Percentiles rank a stretch among this genome's conserved stretches.
Evolutionary conservation across 2,797 vertebrate genomes (phyloP).

Genomic region (Myotis planiceps): DNA sequence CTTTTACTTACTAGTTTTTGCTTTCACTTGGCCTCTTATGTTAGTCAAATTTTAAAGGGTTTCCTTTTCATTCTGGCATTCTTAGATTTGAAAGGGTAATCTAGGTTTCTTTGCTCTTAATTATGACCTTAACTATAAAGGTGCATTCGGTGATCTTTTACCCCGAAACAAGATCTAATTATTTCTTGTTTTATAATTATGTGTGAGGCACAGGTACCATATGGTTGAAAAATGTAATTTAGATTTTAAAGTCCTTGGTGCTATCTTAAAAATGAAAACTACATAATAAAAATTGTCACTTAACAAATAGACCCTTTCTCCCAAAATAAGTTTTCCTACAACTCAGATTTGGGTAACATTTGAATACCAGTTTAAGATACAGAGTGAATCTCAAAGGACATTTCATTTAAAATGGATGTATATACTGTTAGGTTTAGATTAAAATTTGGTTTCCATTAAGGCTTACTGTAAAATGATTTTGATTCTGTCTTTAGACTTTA

Average conservation of each 20-base stretch:
- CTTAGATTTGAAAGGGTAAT: slow-evolving; percentile 16
- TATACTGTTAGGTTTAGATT: background rate
- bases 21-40: background rate
- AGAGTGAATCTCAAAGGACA: background rate
- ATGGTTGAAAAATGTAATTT: background rate
- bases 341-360: background rate
- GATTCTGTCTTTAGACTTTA: background rate
- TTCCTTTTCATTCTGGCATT: slow-evolving; percentile 18
- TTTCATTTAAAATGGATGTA: background rate
- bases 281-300: background rate
- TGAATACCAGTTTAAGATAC: background rate
- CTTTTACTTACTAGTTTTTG: background rate
- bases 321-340: background rate
- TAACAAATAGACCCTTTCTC: background rate
- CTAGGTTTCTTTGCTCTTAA: background rate
- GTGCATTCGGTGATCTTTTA: background rate
- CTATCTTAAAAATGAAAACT: background rate
- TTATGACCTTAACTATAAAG: background rate
- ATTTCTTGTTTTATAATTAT: background rate
- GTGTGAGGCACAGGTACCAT: background rate
- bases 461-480: slow-evolving; percentile 11
- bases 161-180: background rate
- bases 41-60: background rate
- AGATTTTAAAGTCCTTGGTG: background rate
- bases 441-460: slow-evolving; percentile 2